Base-by-base conservation (phyloP, 2,888 invertebrate genomes). In the Flexamia atlantica region DNA sequence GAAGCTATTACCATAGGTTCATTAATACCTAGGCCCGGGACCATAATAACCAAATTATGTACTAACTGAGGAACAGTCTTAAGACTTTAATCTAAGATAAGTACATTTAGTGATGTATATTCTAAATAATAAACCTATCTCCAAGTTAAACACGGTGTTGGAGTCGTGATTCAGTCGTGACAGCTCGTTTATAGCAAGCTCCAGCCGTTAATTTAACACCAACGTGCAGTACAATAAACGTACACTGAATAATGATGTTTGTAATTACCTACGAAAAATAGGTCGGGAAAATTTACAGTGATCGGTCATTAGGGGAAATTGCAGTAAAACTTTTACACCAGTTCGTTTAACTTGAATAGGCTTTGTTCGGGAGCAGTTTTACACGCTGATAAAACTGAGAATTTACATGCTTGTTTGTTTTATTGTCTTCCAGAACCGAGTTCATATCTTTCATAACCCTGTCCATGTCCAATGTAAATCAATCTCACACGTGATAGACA, bases 291-390 rank as follows among this genome's bases (percentile, higher is more conserved):
- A 36, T 70, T 70, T 23, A 70, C 70, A 32, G 70, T 70, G 70
- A 70, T 70, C n/a, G 70, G 36, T 40, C 46, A 40, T 76, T 46
- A 46, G 74, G 28, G 50, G 46, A 76, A 76, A 76, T 76, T 76
- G 74, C 74, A 46, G 74, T 46, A 25, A 76, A 42, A 76, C 74
- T 76, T 76, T 76, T 76, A 76, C 46, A 46, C 28, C 74, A 76
- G 74, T 76, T 76, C 74, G 74, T 76, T 76, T 76, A 76, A 76
- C 74, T 76, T 28, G 40, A 76, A 76, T 46, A 76, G 74, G 74
- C 46, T 46, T 76, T 46, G 74, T 76, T 46, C 20, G 40, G 36
- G 74, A 76, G 28, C 46, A 46, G 74, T 42, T 76, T 76, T 76
- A 76, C 40, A 28, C 40, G 42, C 28, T 28, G 74, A 76, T 76